Evolutionary conservation across 2,888 invertebrate genomes (phyloP).

Genomic region (Pollenia griseotomentosa): DNA sequence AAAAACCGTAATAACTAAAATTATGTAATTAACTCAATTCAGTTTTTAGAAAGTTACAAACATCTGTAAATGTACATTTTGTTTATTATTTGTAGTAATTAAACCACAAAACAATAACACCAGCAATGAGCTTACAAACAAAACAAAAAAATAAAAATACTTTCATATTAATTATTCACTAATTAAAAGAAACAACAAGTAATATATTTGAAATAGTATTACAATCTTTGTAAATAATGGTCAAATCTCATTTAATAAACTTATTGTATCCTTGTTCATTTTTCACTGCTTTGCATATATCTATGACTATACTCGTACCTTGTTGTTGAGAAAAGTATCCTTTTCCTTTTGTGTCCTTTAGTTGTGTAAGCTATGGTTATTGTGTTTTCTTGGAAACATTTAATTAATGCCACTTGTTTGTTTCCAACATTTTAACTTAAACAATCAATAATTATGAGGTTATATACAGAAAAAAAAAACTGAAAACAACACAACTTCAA

Average conservation of each 20-base stretch:
- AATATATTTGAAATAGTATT: background rate
- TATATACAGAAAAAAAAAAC: background rate
- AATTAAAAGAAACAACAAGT: slow-evolving; percentile 22
- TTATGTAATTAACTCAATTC: background rate
- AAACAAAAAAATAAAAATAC: background rate
- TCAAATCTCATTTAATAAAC: slow-evolving; percentile 29
- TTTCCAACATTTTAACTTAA: slow-evolving; percentile 51
- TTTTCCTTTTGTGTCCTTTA: background rate
- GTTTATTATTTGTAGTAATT: background rate
- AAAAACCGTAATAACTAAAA: too few species aligned
- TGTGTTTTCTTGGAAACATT: slow-evolving; percentile 21
- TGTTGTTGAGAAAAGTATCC: background rate
- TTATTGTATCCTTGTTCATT: slow-evolving; percentile 15
- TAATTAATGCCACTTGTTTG: slow-evolving; percentile 59
- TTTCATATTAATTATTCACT: slow-evolving; percentile 10
- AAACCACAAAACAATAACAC: background rate
- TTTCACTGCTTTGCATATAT: background rate
- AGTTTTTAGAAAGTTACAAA: background rate
- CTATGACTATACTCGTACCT: background rate
- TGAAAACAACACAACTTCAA: background rate
- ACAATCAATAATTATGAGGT: slow-evolving; percentile 68
- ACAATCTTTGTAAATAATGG: slow-evolving; percentile 5
- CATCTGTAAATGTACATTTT: background rate
- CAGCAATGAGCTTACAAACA: background rate
- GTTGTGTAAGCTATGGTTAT: background rate